Base-by-base conservation (phyloP, 2,797 vertebrate species). In the Triplophysa bombifrons region DNA sequence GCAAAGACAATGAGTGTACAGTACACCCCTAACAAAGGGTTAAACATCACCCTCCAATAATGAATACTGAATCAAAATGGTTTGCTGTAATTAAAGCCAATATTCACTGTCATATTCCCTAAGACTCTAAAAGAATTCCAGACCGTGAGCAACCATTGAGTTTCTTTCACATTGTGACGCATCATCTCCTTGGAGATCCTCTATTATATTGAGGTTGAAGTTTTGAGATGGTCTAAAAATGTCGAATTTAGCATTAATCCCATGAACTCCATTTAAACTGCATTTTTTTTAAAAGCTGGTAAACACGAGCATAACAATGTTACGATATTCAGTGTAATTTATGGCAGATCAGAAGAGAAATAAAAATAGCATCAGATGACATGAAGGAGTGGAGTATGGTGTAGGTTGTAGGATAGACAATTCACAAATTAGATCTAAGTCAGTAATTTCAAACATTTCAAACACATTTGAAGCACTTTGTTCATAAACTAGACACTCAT, bases 91-190 rank as follows among this genome's bases (percentile, higher is more conserved):
- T 12, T 61, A 4, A 70, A 20, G 53, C 22, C 20, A 65, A 50
- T 4, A 22, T 48, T 69, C 3, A 61, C 60, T 25, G n/a, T 22
- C 41, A 46, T 25, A 48, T 60, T 74, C 27, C 13, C 27, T 41
- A 14, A 51, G 46, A 51, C 63, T 27, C 4, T 30, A 16, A 34
- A 44, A 20, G 46, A 46, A 63, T 77, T 68, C 75, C 55, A 48
- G 6, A 30, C 38, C 53, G 46, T 20, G 8, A 69, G 65, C 14
- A 77, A 77, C 65, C 75, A 60, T 22, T 69, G 38, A 69, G 65
- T 14, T 11, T 14, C 20, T 16, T 50, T 60, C 14, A 34, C 67
- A 63, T 64, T 25, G 27, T 41, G 22, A 61, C 19, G 9, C 19
- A 13, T 25, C 20, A 63, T 65, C 68, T 65, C 68, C 69, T 27